These are phyloP conservation scores for Notarius quadriscutis DNA, from an alignment of 2,113 vertebrate genomes.

Conservation along the genomic window DNA sequence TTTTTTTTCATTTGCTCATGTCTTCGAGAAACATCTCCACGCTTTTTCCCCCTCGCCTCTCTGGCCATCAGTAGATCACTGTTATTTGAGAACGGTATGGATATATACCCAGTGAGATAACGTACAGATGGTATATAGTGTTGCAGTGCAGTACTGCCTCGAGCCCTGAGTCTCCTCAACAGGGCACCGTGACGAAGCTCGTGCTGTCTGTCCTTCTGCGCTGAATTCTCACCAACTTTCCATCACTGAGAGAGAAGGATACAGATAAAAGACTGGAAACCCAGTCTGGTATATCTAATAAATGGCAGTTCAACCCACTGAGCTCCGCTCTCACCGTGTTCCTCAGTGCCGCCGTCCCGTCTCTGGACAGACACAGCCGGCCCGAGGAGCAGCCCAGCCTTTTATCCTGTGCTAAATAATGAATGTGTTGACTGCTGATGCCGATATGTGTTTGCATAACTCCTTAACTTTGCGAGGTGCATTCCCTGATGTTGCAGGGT, in stretches of 20 bases:
- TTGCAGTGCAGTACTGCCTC: neutral
- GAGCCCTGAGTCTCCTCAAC: neutral
- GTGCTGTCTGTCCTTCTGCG: neutral
- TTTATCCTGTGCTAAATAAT: slow-evolving; percentile 48
- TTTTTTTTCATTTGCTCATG: neutral
- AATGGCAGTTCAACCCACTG: slow-evolving; percentile 18
- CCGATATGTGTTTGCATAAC: slow-evolving; percentile 53
- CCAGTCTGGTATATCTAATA: neutral
- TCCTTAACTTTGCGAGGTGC: slow-evolving; percentile 45
- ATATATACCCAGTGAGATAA: neutral
- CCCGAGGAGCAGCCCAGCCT: slow-evolving; percentile 26
- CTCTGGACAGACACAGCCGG: slow-evolving; percentile 44
- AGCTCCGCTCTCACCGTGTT: slow-evolving; percentile 31
- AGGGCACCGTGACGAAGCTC: neutral
- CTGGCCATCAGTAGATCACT: neutral
- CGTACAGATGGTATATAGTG: neutral
- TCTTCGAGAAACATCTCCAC: neutral
- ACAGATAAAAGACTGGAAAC: neutral
- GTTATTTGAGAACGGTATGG: neutral
- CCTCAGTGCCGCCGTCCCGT: slow-evolving; percentile 22
- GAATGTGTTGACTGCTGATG: slow-evolving; percentile 48
- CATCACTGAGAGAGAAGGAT: neutral
- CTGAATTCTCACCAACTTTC: neutral
- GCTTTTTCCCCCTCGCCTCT: too few species aligned
- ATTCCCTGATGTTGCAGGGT: slow-evolving; percentile 40